Conservation (phyloP, 1,140 invertebrate genomes). For the Kradibia gibbosae region DNA sequence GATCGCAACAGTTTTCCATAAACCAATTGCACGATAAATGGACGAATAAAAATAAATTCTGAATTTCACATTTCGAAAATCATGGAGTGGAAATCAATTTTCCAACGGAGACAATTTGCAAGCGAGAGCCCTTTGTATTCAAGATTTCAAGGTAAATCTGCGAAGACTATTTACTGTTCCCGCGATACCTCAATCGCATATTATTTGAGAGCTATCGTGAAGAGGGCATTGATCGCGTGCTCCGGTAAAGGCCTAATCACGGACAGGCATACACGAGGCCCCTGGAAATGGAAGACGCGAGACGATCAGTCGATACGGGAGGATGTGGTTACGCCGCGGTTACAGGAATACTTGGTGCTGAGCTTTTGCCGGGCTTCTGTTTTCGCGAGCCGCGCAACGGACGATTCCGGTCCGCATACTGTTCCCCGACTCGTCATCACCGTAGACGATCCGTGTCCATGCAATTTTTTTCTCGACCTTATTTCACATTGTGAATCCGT, state of each 20-base stretch:
- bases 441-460: neutral
- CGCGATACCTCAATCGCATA: neutral
- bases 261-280: constrained; percentile 33
- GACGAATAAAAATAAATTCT: too few species aligned
- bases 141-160: too few species aligned
- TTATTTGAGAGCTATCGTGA: neutral
- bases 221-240: neutral
- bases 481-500: too few species aligned
- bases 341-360: constrained; percentile 53
- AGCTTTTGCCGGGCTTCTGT: constrained; percentile 53
- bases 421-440: neutral
- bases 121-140: too few species aligned
- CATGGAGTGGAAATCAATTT: too few species aligned
- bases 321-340: constrained; percentile 64
- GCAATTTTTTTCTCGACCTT: neutral
- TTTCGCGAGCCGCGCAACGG: neutral
- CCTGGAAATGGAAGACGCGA: constrained; percentile 64
- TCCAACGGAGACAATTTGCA: too few species aligned
- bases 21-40: too few species aligned
- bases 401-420: constrained; percentile 3
- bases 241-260: neutral
- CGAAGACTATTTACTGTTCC: too few species aligned
- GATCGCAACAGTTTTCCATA: too few species aligned
- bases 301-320: constrained; percentile 51
- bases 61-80: too few species aligned